Base-by-base conservation (phyloP, 2,888 invertebrate species). In the Andrena camellia region DNA sequence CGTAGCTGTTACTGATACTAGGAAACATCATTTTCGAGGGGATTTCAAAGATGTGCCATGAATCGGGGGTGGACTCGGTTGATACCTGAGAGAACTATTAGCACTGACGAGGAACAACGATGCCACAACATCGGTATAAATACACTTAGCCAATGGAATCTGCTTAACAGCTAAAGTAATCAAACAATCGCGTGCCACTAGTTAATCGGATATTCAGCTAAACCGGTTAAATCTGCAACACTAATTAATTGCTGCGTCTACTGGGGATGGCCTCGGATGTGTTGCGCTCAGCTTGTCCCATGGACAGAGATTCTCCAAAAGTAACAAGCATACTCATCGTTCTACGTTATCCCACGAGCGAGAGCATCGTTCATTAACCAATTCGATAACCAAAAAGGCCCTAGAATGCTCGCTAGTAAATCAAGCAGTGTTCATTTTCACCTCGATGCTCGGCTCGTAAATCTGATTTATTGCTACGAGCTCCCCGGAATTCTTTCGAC, bases 171-270 rank as follows among this genome's bases (percentile, higher is more conserved):
- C 42, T 26, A 57, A 57, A 20, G 3, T 29, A 29, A 66, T 6
- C 31, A 17, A 71, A 71, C 20, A 35, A 73, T 67, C 57, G 20
- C 10, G 57, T 31, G 17, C n/a, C 52, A 72, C 48, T 52, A 33
- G 57, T 64, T 54, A 35, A 73, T 52, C 26, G 20, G 57, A 67
- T 73, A 48, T 57, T 26, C 35, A 20, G 33, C 8, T 17, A 13
- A 75, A 78, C 75, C 75, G 62, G 75, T 78, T 64, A 10, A 31
- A 64, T 33, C 31, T 42, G 31, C 10, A 23, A 8, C 26, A 26
- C 29, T 3, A 48, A 77, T 72, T 0, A 29, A 71, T 71, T 29
- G 20, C 26, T 10, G 42, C 6, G 26, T 33, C 23, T 13, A 0
- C 7, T 6, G 33, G 2, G 57, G 48, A 48, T 31, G 23, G 23